Evolutionary conservation across 2,113 vertebrate genomes (phyloP).

Genomic region (Daubentonia madagascariensis): DNA sequence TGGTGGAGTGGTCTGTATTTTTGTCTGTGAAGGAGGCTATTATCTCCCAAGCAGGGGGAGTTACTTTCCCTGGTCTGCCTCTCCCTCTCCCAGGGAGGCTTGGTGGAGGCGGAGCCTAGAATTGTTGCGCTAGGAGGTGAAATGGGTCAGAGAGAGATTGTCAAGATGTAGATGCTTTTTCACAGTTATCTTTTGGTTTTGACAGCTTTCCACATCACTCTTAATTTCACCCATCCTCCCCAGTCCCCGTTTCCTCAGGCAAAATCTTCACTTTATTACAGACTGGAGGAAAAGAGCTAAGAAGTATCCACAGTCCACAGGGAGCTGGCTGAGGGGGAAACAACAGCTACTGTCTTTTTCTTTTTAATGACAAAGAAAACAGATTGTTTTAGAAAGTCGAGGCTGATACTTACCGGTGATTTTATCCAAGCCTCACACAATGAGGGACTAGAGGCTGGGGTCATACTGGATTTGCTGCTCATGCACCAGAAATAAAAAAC

Average conservation of each 20-base stretch:
- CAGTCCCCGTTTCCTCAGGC: not conserved
- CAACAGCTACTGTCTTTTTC: not conserved
- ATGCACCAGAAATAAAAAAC: not conserved
- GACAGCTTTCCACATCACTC: not conserved
- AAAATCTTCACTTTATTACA: not conserved
- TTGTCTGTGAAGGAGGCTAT: not conserved
- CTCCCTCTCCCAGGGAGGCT: not conserved
- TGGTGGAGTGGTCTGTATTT: not conserved
- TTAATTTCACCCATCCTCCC: not conserved
- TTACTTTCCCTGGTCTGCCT: not conserved
- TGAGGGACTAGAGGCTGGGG: not conserved
- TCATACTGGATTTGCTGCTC: not conserved
- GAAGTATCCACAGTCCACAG: not conserved
- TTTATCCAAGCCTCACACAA: not conserved
- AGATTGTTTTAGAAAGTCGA: not conserved
- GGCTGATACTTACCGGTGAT: not conserved
- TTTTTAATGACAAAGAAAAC: not conserved
- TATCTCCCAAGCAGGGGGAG: too few relatives aligned
- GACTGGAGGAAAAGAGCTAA: not conserved
- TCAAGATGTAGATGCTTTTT: not conserved
- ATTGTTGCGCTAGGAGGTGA: rapidly evolving
- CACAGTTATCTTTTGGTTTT: not conserved
- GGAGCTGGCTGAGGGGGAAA: not conserved
- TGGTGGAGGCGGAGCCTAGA: not conserved
- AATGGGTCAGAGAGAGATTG: not conserved